Base-by-base conservation (phyloP, 2,113 vertebrate genomes). In the Cyprinodon tularosa region DNA sequence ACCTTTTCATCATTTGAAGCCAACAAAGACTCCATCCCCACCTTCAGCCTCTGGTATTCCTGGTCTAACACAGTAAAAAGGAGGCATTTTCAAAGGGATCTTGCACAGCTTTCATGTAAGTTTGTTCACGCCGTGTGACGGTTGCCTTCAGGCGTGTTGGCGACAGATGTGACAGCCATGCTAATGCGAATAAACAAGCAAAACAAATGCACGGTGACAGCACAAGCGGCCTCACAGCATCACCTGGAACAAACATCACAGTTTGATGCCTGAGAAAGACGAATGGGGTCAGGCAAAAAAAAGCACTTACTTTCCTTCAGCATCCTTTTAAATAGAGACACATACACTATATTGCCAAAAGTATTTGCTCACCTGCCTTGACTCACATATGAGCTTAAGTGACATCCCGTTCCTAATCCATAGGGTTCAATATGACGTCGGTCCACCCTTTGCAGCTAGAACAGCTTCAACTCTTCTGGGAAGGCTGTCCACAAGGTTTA, bases 1-100 rank as follows among this genome's bases (percentile, higher is more conserved):
- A 98, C 97, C 95, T 99, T 99, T 76, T 99, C 96, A 70, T 98
- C 95, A 72, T 99, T 99, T 68, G 96, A 96, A 62, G 95, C 93
- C 71, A 98, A 71, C 78, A 99, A 82, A 0, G 96, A 94, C 85
- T 99, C 97, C 96, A 99, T 97, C 74, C 97, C 96, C 66, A 95
- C 89, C 92, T 98, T 98, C 88, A 99, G 62, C 42, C 94, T 88
- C 29, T 99, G 97, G 72, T 98, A 95, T 93, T 99, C 98, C 90
- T 98, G 96, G 91, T 98, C 97, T 99, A 85, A 80, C 48, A 38
- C n/a, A 64, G 37, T 74, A 66, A 78, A 73, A 69, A 60, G 12
- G 14, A 37, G 5, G 13, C n/a, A 1, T 45, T 42, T 53, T 77
- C 62, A 67, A 40, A 62, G 40, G 53, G 74, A 73, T 44, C 53